Evolutionary conservation across 1,140 invertebrate species (phyloP).

Genomic region (Cheumatopsyche charites): DNA sequence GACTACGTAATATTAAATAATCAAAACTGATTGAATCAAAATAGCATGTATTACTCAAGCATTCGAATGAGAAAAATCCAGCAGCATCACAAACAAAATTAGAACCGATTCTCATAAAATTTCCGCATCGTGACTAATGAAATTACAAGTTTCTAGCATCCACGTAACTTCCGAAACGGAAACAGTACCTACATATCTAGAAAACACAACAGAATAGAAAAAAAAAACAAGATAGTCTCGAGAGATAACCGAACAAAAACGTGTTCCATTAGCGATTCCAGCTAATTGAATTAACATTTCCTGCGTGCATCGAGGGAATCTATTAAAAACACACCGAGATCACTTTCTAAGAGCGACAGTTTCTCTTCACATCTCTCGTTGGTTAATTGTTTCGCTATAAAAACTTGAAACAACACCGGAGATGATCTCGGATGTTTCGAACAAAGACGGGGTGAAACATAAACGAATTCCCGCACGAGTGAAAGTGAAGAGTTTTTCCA

Average conservation of each 20-base stretch:
- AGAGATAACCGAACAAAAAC: background rate
- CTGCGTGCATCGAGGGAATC: slow-evolving; percentile 2
- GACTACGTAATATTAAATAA: too few relatives aligned
- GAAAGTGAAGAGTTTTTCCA: slow-evolving; percentile 10
- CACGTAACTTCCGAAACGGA: too few relatives aligned
- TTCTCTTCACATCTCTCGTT: background rate
- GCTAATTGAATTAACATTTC: slow-evolving; percentile 16
- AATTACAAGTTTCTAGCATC: too few relatives aligned
- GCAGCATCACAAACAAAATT: too few relatives aligned
- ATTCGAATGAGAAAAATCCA: too few relatives aligned
- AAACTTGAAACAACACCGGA: slow-evolving; percentile 2
- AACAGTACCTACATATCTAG: too few relatives aligned
- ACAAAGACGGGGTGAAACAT: background rate
- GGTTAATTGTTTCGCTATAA: slow-evolving; percentile 20
- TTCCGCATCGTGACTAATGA: too few relatives aligned
- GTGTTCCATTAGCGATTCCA: slow-evolving; percentile 4
- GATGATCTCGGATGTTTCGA: background rate
- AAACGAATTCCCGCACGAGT: background rate
- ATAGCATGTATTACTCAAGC: too few relatives aligned
- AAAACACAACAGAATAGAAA: too few relatives aligned
- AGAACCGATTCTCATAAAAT: too few relatives aligned
- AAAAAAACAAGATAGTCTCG: too few relatives aligned
- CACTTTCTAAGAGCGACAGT: slow-evolving; percentile 9
- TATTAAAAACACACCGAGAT: slow-evolving; percentile 10
- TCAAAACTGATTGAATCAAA: too few relatives aligned